These are phyloP conservation scores for Rhopalosiphum maidis DNA, from an alignment of 1,140 invertebrate species.

Conservation along the genomic window DNA sequence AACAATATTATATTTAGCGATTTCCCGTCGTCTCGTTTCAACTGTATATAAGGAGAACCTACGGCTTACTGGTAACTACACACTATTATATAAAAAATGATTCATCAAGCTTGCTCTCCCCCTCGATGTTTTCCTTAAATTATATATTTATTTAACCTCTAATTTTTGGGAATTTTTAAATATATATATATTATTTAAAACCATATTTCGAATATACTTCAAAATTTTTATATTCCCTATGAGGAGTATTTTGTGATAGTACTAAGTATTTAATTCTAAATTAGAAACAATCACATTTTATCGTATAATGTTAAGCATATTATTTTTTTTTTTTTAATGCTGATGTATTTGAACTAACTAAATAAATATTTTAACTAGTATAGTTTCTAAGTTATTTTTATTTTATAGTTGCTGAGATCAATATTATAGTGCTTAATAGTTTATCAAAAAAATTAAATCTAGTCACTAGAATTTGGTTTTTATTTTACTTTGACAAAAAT, in stretches of 20 bases:
- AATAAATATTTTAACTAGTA: background rate
- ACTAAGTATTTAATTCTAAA: background rate
- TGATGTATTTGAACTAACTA: background rate
- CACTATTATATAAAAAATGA: background rate
- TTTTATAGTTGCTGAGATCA: background rate
- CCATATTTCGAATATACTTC: background rate
- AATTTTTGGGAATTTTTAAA: background rate
- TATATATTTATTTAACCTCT: background rate
- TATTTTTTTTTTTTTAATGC: background rate
- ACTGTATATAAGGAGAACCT: background rate
- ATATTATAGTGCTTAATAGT: background rate
- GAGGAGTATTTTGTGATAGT: background rate
- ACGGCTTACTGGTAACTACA: background rate
- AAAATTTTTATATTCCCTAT: background rate
- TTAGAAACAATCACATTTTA: background rate
- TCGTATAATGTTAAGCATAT: no score
- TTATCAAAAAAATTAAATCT: background rate
- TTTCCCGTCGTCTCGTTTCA: background rate
- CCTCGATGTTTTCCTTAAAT: background rate
- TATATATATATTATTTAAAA: background rate
- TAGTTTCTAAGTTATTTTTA: background rate
- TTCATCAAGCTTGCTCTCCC: background rate
- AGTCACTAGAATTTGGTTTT: no score
- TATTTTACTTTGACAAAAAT: no score
- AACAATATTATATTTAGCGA: background rate